Conservation (phyloP, 2,888 invertebrate species). For the Fragum whitleyi region DNA sequence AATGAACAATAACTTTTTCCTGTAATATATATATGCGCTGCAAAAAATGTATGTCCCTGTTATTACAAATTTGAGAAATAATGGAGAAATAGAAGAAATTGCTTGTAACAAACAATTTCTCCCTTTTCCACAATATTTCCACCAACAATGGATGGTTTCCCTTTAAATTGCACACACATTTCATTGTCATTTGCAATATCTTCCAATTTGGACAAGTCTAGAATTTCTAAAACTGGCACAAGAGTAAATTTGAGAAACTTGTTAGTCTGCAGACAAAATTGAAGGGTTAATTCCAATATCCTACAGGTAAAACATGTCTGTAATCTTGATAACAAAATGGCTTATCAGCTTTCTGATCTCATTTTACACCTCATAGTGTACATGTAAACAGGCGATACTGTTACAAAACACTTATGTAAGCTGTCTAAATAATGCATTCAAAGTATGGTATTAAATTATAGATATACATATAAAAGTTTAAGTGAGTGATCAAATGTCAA, state of each 20-base stretch:
- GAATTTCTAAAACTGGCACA: neutral
- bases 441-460: no score
- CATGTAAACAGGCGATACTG: neutral
- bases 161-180: no score
- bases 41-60: no score
- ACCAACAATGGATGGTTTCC: no score
- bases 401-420: no score
- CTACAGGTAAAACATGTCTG: neutral
- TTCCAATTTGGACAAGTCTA: neutral
- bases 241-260: neutral
- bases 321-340: slow-evolving; percentile 15
- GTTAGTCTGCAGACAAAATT: neutral
- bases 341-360: slow-evolving; percentile 1
- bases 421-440: no score
- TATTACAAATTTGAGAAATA: no score
- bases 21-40: no score
- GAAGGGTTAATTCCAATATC: neutral
- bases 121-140: neutral
- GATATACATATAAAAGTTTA: no score
- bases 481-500: no score
- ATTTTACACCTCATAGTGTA: neutral
- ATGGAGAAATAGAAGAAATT: slow-evolving; percentile 1
- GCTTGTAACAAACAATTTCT: slow-evolving; percentile 3
- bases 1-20: no score
- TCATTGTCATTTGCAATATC: no score